A percentile compares a stretch with the other conserved stretches of the same genome.
Evolutionary conservation across 37 sponge, comb jelly and placozoan genomes (phyloP).

Genomic region (Oscarella lobularis): DNA sequence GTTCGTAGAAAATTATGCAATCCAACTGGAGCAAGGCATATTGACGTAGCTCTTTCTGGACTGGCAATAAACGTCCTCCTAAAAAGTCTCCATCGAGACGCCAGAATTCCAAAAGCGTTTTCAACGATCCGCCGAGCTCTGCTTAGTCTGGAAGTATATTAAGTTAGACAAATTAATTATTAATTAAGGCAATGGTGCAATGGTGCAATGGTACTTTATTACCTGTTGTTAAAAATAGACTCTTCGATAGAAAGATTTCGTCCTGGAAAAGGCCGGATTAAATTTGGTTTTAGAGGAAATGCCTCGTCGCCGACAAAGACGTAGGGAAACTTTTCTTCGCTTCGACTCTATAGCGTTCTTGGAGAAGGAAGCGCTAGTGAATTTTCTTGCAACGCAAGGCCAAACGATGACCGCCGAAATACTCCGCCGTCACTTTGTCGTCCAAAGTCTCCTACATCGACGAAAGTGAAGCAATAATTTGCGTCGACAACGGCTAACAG

Average conservation of each 20-base stretch:
- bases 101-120: no score
- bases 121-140: background rate
- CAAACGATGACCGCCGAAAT: conserved; percentile 11
- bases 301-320: background rate
- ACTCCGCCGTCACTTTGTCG: conserved; percentile 13
- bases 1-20: background rate
- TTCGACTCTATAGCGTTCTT: no score
- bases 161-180: no score
- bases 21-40: background rate
- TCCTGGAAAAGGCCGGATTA: background rate
- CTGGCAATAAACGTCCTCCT: background rate
- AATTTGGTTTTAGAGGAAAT: background rate
- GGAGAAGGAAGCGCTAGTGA: background rate
- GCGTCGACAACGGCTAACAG: conserved; percentile 24
- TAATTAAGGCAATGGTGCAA: no score
- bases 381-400: conserved; percentile 8
- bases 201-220: no score
- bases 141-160: no score
- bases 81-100: background rate
- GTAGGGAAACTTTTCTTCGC: background rate
- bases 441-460: conserved; percentile 19
- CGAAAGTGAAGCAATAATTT: conserved; percentile 15
- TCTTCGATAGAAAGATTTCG: background rate
- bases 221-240: background rate
- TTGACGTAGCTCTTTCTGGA: background rate